Conservation (phyloP, 1,140 invertebrate species). For the Copidosoma floridanum region DNA sequence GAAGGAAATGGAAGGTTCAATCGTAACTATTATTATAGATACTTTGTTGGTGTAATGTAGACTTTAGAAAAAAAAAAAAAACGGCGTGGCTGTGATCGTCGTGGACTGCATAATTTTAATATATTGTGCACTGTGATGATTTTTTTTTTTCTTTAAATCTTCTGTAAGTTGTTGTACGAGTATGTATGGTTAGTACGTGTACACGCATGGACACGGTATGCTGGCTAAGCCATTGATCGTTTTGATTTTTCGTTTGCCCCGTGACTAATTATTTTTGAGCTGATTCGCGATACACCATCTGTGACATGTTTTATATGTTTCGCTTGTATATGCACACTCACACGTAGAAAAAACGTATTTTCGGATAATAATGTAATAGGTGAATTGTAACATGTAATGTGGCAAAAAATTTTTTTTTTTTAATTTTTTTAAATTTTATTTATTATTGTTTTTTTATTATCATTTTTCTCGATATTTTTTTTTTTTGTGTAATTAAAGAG, state of each 20-base stretch:
- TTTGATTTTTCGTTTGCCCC: slow-evolving; percentile 26
- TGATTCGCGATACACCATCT: slow-evolving; percentile 10
- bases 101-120: slow-evolving; percentile 10
- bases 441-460: slow-evolving; percentile 10
- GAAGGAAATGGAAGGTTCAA: too few relatives aligned
- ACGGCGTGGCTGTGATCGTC: not conserved
- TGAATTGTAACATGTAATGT: not conserved
- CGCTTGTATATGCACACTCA: not conserved
- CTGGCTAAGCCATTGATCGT: slow-evolving; percentile 24
- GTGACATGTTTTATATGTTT: too few relatives aligned
- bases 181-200: slow-evolving; percentile 7
- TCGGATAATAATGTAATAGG: not conserved
- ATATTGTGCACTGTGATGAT: not conserved
- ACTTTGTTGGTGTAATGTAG: too few relatives aligned
- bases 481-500: too few relatives aligned
- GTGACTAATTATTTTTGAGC: slow-evolving; percentile 19
- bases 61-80: too few relatives aligned
- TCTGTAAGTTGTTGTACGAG: not conserved
- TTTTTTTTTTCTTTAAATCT: slow-evolving; percentile 19
- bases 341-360: not conserved
- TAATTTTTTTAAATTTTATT: slow-evolving; percentile 1
- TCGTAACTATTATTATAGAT: too few relatives aligned
- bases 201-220: slow-evolving; percentile 24
- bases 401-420: not conserved
- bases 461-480: too few relatives aligned